Conservation (phyloP, 2,888 invertebrate species). For the Gastracanthus pulcherrimus region DNA sequence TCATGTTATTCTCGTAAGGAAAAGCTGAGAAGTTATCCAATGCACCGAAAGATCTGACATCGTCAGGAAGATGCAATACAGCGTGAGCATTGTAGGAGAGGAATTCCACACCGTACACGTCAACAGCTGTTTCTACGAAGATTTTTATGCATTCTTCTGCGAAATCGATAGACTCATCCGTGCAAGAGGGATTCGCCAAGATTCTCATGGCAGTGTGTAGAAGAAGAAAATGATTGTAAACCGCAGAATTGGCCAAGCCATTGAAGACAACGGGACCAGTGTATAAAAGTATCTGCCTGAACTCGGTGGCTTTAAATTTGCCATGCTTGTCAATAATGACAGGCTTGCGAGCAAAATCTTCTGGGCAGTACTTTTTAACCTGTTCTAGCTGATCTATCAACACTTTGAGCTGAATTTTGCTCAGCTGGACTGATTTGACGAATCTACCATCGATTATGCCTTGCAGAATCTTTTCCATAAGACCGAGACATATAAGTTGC, state of each 20-base stretch:
- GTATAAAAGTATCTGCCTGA: conserved; percentile 51
- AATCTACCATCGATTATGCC: no score
- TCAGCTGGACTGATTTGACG: no score
- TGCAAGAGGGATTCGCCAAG: not conserved
- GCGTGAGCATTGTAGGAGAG: conserved; percentile 30
- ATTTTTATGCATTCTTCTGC: conserved; percentile 9
- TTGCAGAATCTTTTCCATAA: no score
- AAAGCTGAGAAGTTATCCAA: conserved; percentile 55
- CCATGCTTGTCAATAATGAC: not conserved
- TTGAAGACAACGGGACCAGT: conserved; percentile 27
- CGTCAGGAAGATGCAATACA: conserved; percentile 37
- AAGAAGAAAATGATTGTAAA: conserved; percentile 47
- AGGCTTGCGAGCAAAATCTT: no score
- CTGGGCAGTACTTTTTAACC: no score
- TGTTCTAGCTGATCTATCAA: no score
- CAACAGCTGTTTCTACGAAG: conserved; percentile 1
- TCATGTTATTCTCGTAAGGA: conserved; percentile 55
- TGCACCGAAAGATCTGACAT: conserved; percentile 28
- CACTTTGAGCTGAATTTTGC: no score
- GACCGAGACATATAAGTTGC: no score
- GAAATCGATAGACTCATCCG: not conserved
- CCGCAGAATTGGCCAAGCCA: conserved; percentile 25
- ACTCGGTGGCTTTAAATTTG: conserved; percentile 40
- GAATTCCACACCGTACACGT: conserved; percentile 23
- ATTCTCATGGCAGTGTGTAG: conserved; percentile 44